These are phyloP conservation scores for Lanius collurio DNA, from an alignment of 2,113 vertebrate genomes.

Conservation along the genomic window DNA sequence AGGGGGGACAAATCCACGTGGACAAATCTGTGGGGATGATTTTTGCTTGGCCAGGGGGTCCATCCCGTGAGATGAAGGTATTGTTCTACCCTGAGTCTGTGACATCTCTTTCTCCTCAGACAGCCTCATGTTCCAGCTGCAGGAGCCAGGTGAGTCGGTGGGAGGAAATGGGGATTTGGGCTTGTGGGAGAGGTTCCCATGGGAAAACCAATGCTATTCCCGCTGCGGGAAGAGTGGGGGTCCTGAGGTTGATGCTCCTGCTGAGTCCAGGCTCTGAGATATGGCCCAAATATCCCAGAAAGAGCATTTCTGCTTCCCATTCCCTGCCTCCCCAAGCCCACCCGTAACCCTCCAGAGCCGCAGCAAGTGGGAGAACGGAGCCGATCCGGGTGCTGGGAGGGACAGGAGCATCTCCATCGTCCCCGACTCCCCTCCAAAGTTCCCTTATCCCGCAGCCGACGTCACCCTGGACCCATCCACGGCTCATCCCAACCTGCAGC, in stretches of 20 bases:
- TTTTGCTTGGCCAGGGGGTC: too few relatives aligned
- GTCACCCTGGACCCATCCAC: slow-evolving; percentile 70
- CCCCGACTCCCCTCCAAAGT: neutral
- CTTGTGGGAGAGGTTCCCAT: accelerated
- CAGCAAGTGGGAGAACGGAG: neutral
- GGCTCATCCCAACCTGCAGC: slow-evolving; percentile 67
- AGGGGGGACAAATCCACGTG: neutral
- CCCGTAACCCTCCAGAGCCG: neutral
- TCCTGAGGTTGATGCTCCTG: neutral
- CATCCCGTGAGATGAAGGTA: neutral
- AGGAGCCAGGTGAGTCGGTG: neutral
- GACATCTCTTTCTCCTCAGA: neutral
- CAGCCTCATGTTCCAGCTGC: slow-evolving; percentile 1
- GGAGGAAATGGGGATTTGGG: accelerated
- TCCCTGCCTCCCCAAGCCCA: neutral
- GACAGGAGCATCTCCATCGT: neutral
- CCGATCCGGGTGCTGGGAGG: accelerated
- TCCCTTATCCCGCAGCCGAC: neutral
- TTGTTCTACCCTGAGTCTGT: neutral
- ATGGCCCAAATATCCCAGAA: neutral
- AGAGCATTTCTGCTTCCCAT: neutral
- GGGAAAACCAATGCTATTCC: accelerated
- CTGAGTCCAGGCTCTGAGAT: neutral
- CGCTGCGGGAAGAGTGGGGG: neutral
- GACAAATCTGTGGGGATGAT: neutral